Evolutionary conservation across 1,140 invertebrate genomes (phyloP).

Genomic region (Coptotermes formosanus): DNA sequence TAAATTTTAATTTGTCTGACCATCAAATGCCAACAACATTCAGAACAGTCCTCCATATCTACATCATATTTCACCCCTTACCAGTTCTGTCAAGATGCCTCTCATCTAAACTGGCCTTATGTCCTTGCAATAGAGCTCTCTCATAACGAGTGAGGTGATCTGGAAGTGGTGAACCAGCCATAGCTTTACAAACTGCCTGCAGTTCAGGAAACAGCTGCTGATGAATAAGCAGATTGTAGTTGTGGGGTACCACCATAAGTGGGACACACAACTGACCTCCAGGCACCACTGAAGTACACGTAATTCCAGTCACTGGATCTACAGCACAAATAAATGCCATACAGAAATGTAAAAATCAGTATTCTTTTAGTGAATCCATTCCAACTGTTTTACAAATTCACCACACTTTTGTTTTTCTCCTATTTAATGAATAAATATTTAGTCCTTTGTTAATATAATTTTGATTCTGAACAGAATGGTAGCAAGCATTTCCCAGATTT

Average conservation of each 20-base stretch:
- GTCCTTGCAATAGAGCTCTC: slow-evolving; percentile 56
- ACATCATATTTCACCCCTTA: background rate
- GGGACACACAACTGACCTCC: slow-evolving; percentile 44
- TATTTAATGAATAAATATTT: too few relatives aligned
- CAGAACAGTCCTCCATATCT: too few relatives aligned
- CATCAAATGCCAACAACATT: too few relatives aligned
- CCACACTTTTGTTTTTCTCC: too few relatives aligned
- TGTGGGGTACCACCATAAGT: slow-evolving; percentile 59
- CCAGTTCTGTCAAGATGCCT: slow-evolving; percentile 35
- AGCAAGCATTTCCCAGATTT: too few relatives aligned
- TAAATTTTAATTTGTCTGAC: too few relatives aligned
- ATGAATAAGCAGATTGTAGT: slow-evolving; percentile 80
- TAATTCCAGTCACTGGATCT: slow-evolving; percentile 69
- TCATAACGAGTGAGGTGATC: slow-evolving; percentile 54
- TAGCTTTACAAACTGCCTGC: slow-evolving; percentile 35
- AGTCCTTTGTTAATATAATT: too few relatives aligned
- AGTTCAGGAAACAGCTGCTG: slow-evolving; percentile 70
- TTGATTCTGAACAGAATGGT: too few relatives aligned
- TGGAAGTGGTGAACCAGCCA: slow-evolving; percentile 47
- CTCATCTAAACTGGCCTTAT: slow-evolving; percentile 44
- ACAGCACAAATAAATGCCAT: background rate
- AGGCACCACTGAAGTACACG: slow-evolving; percentile 40
- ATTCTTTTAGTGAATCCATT: too few relatives aligned
- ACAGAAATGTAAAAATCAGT: background rate
- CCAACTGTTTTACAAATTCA: too few relatives aligned